Percentiles rank a stretch among this genome's conserved stretches.
These are phyloP conservation scores for Acanthococcus lagerstroemiae DNA, from an alignment of 2,888 invertebrate species.

Conservation along the genomic window DNA sequence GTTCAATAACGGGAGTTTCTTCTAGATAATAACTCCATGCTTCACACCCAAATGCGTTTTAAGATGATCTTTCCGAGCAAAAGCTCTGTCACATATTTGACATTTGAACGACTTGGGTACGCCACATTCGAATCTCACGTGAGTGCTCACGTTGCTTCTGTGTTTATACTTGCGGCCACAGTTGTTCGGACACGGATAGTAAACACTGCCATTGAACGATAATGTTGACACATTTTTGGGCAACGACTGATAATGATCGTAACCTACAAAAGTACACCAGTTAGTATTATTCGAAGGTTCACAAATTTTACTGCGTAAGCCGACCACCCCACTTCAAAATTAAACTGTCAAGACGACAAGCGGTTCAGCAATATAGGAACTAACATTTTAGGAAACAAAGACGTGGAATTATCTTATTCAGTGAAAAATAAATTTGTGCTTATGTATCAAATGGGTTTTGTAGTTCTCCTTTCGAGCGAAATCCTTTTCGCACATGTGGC, in stretches of 20 bases:
- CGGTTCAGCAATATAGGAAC: too few relatives aligned
- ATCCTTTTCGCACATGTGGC: conserved; percentile 40
- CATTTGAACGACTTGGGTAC: conserved; percentile 22
- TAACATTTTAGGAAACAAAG: too few relatives aligned
- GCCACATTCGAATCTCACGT: conserved; percentile 33
- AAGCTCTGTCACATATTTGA: conserved; percentile 30
- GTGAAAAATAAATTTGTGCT: conserved; percentile 13
- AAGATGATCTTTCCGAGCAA: conserved; percentile 14
- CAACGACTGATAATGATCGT: too few relatives aligned
- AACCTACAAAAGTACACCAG: too few relatives aligned
- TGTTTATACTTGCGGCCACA: conserved; percentile 45
- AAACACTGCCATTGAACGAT: too few relatives aligned
- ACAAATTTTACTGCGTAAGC: too few relatives aligned
- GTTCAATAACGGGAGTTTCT: too few relatives aligned
- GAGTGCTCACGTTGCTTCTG: conserved; percentile 31
- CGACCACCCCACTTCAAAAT: too few relatives aligned
- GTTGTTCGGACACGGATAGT: conserved; percentile 4
- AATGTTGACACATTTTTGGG: too few relatives aligned
- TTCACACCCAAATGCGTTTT: conserved; percentile 24
- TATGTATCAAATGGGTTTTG: conserved; percentile 19
- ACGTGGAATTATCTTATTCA: too few relatives aligned
- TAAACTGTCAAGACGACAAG: too few relatives aligned
- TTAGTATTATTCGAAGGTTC: too few relatives aligned
- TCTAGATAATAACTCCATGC: neutral
- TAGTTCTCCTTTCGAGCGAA: conserved; percentile 39